Evolutionary conservation across 1,140 invertebrate genomes (phyloP).

Genomic region (Neomicropteryx cornuta): DNA sequence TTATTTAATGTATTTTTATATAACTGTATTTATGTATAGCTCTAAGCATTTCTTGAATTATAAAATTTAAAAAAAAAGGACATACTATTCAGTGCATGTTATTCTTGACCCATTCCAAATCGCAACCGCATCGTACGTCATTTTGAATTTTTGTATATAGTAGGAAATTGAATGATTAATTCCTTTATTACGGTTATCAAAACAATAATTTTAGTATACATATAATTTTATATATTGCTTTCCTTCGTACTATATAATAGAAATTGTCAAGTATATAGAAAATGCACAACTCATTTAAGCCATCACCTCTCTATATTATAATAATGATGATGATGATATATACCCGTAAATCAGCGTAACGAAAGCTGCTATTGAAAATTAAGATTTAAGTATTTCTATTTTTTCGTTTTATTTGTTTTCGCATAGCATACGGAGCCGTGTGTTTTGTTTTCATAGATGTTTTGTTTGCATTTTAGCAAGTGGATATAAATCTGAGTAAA

Average conservation of each 20-base stretch:
- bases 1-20: too few species aligned
- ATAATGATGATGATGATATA: not conserved
- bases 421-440: not conserved
- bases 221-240: not conserved
- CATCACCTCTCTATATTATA: slow-evolving; percentile 2
- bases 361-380: slow-evolving; percentile 2
- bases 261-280: slow-evolving; percentile 4
- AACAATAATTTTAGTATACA: not conserved
- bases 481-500: not conserved
- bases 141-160: too few species aligned
- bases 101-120: too few species aligned
- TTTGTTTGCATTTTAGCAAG: slow-evolving; percentile 2
- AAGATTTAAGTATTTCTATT: not conserved
- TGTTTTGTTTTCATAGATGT: slow-evolving; percentile 4
- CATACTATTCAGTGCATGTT: not conserved
- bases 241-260: slow-evolving; percentile 2
- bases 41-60: not conserved
- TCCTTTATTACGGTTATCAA: not conserved
- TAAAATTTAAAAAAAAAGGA: not conserved
- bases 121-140: too few species aligned
- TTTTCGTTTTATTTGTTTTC: not conserved
- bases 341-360: slow-evolving; percentile 1
- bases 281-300: not conserved
- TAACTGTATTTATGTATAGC: too few species aligned
- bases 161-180: not conserved